A percentile compares a stretch with the other conserved stretches of the same genome.
These are phyloP conservation scores for Halichoeres trimaculatus DNA, from an alignment of 2,113 vertebrate genomes.

Conservation along the genomic window DNA sequence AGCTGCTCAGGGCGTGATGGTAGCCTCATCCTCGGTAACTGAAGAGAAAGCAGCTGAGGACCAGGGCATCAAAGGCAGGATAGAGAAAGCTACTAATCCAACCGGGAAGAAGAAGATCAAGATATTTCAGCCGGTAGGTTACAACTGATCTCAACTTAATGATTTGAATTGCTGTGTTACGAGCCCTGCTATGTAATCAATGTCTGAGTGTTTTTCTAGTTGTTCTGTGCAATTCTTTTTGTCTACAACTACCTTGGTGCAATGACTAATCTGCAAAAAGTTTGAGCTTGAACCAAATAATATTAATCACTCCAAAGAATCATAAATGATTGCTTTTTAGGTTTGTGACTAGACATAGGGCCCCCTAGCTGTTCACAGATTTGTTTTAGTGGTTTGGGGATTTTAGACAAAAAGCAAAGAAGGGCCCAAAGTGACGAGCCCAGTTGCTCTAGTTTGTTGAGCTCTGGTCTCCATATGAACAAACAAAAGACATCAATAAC, in stretches of 20 bases:
- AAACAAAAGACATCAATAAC: neutral
- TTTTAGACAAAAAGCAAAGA: neutral
- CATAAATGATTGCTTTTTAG: neutral
- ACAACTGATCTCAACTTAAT: neutral
- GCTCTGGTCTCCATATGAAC: neutral
- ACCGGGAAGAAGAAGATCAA: conserved; percentile 99
- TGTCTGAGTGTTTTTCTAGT: neutral
- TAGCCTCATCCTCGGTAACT: conserved; percentile 21
- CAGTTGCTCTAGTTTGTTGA: neutral
- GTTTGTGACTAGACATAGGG: neutral
- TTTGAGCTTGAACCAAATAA: neutral
- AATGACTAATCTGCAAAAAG: neutral
- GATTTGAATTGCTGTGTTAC: neutral
- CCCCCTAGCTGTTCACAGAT: neutral
- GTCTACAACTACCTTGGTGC: neutral
- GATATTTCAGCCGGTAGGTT: conserved; percentile 97
- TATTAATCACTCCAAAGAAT: neutral
- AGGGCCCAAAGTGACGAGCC: neutral
- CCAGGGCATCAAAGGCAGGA: conserved; percentile 96
- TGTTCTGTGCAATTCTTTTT: neutral
- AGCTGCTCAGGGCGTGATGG: conserved; percentile 6
- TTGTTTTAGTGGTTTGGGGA: neutral
- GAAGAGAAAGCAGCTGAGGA: conserved; percentile 88
- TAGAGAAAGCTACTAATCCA: conserved; percentile 96
- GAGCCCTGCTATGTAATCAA: neutral